phyloP scores from a whole-genome alignment of 1,140 invertebrate genomes.

The Papilio glaucus region DNA sequence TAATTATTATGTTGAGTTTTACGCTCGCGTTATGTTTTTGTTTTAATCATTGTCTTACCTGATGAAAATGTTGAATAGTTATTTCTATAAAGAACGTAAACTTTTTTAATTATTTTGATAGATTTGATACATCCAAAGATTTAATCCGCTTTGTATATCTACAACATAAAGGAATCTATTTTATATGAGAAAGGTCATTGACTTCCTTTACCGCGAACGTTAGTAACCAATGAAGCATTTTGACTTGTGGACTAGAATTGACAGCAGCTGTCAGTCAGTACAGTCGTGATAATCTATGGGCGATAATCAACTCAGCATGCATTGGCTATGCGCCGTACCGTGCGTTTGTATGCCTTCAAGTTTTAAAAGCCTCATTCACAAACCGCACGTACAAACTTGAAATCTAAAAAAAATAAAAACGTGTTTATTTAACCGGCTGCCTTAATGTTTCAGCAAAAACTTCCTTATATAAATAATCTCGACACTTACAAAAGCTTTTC shows the following conservation, averaged over 20 bases:
- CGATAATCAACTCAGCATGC: slow-evolving; percentile 20
- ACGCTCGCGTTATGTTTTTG: background rate
- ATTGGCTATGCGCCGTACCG: slow-evolving; percentile 7
- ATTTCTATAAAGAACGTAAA: no score
- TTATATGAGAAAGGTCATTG: slow-evolving; percentile 15
- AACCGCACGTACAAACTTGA: background rate
- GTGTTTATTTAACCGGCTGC: background rate
- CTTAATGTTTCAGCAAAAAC: background rate
- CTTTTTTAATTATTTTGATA: background rate
- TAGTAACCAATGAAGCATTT: slow-evolving; percentile 9
- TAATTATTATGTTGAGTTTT: background rate
- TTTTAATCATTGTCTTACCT: no score
- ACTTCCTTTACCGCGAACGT: background rate
- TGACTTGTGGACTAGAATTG: slow-evolving; percentile 20
- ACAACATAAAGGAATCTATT: slow-evolving; percentile 2
- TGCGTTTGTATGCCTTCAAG: background rate
- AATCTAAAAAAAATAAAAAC: slow-evolving; percentile 5
- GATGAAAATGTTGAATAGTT: no score
- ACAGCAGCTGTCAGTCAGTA: slow-evolving; percentile 4
- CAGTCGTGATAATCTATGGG: slow-evolving; percentile 8
- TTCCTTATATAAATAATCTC: slow-evolving; percentile 1
- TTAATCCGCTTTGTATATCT: background rate
- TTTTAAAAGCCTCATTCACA: background rate
- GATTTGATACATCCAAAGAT: background rate
- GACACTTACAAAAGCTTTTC: background rate